A percentile compares a stretch with the other conserved stretches of the same genome.
Conservation (phyloP, 2,888 invertebrate genomes). For the Cheilosia scutellata region DNA sequence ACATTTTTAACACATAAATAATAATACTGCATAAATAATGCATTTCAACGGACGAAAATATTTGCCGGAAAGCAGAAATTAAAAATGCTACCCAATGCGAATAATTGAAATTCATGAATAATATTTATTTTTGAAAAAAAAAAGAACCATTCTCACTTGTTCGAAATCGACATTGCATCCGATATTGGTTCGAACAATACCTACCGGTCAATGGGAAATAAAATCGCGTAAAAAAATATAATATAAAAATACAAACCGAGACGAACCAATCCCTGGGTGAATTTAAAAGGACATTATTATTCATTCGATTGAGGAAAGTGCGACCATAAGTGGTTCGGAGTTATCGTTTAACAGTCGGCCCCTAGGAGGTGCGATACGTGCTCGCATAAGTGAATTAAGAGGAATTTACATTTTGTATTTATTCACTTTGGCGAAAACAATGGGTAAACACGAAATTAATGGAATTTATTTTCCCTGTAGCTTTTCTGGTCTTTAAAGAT, state of each 20-base stretch:
- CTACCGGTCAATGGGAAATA: constrained; percentile 2
- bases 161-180: constrained; percentile 37
- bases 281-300: constrained; percentile 74
- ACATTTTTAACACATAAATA: constrained; percentile 20
- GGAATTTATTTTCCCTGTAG: constrained; percentile 16
- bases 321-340: constrained; percentile 68
- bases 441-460: constrained; percentile 56
- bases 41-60: constrained; percentile 49
- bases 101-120: constrained; percentile 74
- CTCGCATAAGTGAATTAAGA: constrained; percentile 65
- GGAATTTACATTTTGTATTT: constrained; percentile 60
- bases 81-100: constrained; percentile 56
- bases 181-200: constrained; percentile 20
- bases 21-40: constrained; percentile 62
- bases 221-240: not conserved
- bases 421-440: constrained; percentile 58
- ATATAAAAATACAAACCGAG: constrained; percentile 1
- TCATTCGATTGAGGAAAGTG: constrained; percentile 75
- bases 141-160: constrained; percentile 14
- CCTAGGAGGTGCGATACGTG: constrained; percentile 62
- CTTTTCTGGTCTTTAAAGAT: constrained; percentile 11
- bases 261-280: constrained; percentile 34
- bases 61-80: constrained; percentile 57
- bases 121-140: constrained; percentile 32
- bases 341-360: constrained; percentile 59